phyloP scores from a whole-genome alignment of 1,140 invertebrate genomes.

The Macrosteles quadrilineatus region DNA sequence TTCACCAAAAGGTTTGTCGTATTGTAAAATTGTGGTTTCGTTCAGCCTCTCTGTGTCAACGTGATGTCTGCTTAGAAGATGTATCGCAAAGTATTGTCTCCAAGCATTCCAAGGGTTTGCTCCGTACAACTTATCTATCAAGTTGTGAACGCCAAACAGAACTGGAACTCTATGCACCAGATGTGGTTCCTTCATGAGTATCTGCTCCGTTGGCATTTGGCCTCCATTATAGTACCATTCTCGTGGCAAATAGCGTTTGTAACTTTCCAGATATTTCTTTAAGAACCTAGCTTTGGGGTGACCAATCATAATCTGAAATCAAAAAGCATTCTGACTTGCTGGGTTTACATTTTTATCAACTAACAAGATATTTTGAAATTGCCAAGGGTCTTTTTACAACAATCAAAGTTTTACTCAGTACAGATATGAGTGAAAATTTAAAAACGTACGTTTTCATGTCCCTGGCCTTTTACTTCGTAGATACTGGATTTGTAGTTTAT shows the following conservation, averaged over 20 bases:
- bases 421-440: too few relatives aligned
- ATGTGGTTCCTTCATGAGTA: conserved; percentile 40
- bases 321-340: conserved; percentile 20
- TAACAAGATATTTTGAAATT: too few relatives aligned
- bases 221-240: conserved; percentile 49
- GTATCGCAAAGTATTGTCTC: conserved; percentile 41
- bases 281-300: conserved; percentile 47
- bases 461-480: too few relatives aligned
- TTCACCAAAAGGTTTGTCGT: conserved; percentile 42
- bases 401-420: too few relatives aligned
- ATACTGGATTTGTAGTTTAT: too few relatives aligned
- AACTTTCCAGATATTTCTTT: conserved; percentile 45
- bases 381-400: too few relatives aligned
- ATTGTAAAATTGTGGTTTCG: conserved; percentile 39
- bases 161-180: conserved; percentile 43
- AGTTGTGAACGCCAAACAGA: conserved; percentile 45
- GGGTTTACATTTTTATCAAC: neutral
- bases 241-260: conserved; percentile 42
- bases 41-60: conserved; percentile 38
- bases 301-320: conserved; percentile 47
- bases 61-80: conserved; percentile 43
- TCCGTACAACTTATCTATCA: conserved; percentile 41
- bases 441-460: too few relatives aligned
- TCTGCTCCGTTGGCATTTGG: conserved; percentile 43
- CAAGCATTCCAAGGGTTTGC: conserved; percentile 37